Base-by-base conservation (phyloP, 2,113 vertebrate species). In the Trematomus loennbergii region DNA sequence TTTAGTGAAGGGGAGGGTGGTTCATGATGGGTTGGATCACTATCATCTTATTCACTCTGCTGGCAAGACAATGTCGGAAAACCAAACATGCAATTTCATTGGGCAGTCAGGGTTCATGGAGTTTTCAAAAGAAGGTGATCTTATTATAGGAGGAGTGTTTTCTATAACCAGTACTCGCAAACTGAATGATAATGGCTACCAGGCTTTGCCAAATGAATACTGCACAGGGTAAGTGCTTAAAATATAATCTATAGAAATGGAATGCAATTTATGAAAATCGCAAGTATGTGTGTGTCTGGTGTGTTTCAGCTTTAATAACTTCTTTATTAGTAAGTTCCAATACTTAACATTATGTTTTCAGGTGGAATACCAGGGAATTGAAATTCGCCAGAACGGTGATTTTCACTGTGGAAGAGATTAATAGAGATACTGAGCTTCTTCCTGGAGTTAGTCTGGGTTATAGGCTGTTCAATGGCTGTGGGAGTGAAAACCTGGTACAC, bases 401-500 rank as follows among this genome's bases (percentile, higher is more conserved):
- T 16, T 94, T 93, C 63, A 87, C 91, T 10, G 77, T 92, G 60
- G 88, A 91, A 13, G 88, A 94, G 79, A 93, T 93, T 71, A 93
- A 92, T 75, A 88, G 61, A 72, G 78, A 91, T 53, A 3, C 58
- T 6, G 29, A 67, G 3, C 79, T 94, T 10, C 88, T 94, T 57
- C 90, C 89, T 4, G 88, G 87, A 43, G 57, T 91, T 49, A 91
- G n/a, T 22, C 72, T 94, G 50, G 90, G 92, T 43, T 94, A 94
- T 61, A 87, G 67, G 25, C 43, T 93, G 45, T 93, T 78, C 61
- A 84, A 90, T 1, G 88, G 87, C 67, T 93, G 90, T 58, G 91
- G 90, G 20, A 73, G 43, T 48, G 77, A 79, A 49, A 89, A 93
- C 67, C 70, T 93, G 52, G 60, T 91, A 29, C 74, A 87, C 78